These are phyloP conservation scores for Pristionchus entomophagus DNA, from an alignment of 2,888 invertebrate species.

Conservation along the genomic window DNA sequence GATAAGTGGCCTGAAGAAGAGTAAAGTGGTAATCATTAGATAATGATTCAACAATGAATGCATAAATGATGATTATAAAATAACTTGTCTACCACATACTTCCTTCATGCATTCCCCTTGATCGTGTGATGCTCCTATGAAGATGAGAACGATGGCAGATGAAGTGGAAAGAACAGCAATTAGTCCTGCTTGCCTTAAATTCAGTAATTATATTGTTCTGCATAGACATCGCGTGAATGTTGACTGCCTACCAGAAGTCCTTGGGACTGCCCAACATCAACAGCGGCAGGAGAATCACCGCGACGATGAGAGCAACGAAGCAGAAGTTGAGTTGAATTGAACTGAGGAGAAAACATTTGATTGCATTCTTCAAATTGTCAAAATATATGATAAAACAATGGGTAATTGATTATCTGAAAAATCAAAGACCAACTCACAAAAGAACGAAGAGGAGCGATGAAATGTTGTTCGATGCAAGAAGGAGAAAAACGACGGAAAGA, in stretches of 20 bases:
- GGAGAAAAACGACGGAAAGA: conserved; percentile 58
- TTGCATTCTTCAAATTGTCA: not conserved
- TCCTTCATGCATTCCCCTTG: conserved; percentile 36
- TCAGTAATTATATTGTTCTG: no score
- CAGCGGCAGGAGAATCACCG: conserved; percentile 57
- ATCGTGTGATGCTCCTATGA: conserved; percentile 32
- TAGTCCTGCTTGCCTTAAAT: conserved; percentile 43
- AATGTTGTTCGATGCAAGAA: conserved; percentile 63
- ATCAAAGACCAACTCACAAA: not conserved
- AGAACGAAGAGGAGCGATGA: conserved; percentile 48
- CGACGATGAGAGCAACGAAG: conserved; percentile 56
- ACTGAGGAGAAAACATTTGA: conserved; percentile 43
- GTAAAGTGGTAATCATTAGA: no score
- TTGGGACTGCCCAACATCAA: conserved; percentile 57
- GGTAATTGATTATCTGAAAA: not conserved
- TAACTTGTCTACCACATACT: not conserved
- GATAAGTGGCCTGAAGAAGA: conserved; percentile 77
- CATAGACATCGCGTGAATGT: no score
- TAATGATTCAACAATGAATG: no score
- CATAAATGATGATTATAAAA: no score
- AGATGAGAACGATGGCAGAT: conserved; percentile 35
- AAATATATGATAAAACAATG: not conserved
- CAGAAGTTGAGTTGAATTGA: conserved; percentile 56
- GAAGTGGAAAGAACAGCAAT: conserved; percentile 28
- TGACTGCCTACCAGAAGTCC: conserved; percentile 62